A percentile compares a stretch with the other conserved stretches of the same genome.
These are phyloP conservation scores for Capitulum mitella DNA, from an alignment of 2,888 invertebrate genomes.

Conservation along the genomic window DNA sequence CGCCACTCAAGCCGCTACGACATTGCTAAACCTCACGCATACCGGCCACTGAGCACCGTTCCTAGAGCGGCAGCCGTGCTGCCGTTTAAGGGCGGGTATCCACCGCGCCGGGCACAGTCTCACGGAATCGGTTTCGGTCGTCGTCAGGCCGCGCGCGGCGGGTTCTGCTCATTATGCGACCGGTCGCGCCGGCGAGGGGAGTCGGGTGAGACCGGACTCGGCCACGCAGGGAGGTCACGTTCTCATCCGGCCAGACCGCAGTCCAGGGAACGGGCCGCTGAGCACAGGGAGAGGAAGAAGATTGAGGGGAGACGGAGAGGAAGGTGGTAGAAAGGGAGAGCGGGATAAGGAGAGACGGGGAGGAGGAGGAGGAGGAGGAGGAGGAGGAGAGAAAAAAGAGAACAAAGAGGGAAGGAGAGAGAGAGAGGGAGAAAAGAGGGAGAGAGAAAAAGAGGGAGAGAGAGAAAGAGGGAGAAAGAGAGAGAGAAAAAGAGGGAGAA, in stretches of 20 bases:
- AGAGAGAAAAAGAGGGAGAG: background rate
- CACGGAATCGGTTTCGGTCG: background rate
- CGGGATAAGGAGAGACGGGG: constrained; percentile 20
- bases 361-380: no score
- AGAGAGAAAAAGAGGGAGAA: background rate
- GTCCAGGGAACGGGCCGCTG: background rate
- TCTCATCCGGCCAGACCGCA: background rate
- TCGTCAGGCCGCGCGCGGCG: no score
- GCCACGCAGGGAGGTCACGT: background rate
- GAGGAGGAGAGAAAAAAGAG: background rate
- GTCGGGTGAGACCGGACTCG: background rate
- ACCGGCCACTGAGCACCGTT: no score
- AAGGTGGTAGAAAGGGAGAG: background rate
- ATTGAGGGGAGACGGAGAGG: background rate
- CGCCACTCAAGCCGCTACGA: no score
- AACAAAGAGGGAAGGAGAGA: background rate
- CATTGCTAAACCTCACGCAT: no score
- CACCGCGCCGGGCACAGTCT: no score
- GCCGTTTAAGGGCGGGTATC: no score
- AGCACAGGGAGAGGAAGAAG: background rate
- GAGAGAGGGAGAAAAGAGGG: background rate
- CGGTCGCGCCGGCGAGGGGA: background rate
- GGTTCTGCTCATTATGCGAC: background rate
- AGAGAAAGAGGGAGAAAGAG: no score
- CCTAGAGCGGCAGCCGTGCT: no score